A percentile compares a stretch with the other conserved stretches of the same genome.
Evolutionary conservation across 2,113 vertebrate species (phyloP).

Genomic region (Trichechus manatus): DNA sequence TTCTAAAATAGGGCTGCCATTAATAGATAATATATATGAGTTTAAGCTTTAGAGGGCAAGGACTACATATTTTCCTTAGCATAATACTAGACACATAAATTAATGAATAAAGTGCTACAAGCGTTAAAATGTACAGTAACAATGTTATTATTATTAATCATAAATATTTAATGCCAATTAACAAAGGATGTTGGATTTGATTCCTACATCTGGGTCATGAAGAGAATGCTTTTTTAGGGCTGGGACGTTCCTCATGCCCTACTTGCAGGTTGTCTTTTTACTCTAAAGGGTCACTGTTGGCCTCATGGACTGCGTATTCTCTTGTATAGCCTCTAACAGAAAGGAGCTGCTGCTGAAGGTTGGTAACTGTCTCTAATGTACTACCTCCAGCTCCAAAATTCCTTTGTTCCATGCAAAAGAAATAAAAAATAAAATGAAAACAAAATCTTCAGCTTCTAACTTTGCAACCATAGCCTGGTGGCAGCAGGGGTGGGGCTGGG

Average conservation of each 20-base stretch:
- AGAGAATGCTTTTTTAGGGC: background rate
- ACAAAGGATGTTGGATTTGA: background rate
- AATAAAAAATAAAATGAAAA: background rate
- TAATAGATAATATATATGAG: background rate
- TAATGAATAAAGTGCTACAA: background rate
- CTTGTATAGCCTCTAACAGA: background rate
- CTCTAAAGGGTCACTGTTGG: background rate
- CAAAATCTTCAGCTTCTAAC: background rate
- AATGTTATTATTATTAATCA: background rate
- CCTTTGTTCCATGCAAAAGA: background rate
- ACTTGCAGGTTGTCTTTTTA: background rate
- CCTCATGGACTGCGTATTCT: too few relatives aligned
- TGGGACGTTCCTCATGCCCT: too few relatives aligned
- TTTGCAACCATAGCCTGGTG: background rate
- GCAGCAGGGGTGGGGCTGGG: background rate
- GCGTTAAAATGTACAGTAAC: background rate
- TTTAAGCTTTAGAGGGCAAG: background rate
- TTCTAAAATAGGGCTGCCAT: background rate
- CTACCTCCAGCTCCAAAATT: background rate
- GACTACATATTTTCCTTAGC: background rate
- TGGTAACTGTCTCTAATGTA: background rate
- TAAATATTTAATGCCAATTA: slow-evolving; percentile 6
- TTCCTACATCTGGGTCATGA: background rate
- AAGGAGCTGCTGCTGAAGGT: background rate
- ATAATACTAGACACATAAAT: background rate